These are phyloP conservation scores for Lagopus leucura DNA, from an alignment of 2,113 vertebrate genomes.

Conservation along the genomic window DNA sequence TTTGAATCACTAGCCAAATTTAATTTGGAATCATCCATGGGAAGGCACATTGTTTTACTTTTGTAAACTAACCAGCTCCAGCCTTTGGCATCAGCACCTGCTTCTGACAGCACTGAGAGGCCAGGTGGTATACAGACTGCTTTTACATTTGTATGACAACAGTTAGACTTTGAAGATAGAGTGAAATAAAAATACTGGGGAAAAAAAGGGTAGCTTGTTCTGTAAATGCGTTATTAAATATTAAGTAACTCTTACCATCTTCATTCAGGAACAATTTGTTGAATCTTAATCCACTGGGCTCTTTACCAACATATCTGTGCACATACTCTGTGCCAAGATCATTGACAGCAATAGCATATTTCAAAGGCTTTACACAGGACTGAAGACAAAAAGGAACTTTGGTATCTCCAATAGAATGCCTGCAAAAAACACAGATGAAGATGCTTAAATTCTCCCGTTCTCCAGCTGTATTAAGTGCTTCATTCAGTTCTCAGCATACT, in stretches of 20 bases:
- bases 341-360: constrained; percentile 95
- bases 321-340: constrained; percentile 97
- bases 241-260: constrained; percentile 85
- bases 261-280: constrained; percentile 98
- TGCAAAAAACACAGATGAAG: constrained; percentile 54
- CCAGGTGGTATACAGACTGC: background rate
- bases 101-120: background rate
- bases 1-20: background rate
- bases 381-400: constrained; percentile 98
- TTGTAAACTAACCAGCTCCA: background rate
- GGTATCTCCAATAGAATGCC: constrained; percentile 96
- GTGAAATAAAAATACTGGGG: background rate
- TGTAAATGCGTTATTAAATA: background rate
- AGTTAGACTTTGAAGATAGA: background rate
- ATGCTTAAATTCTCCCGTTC: background rate
- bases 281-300: constrained; percentile 96
- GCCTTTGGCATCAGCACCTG: background rate
- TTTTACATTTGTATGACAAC: background rate
- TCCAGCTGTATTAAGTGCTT: background rate
- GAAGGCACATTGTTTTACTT: background rate
- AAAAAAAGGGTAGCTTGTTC: background rate
- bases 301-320: constrained; percentile 97
- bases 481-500: background rate
- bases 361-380: constrained; percentile 97
- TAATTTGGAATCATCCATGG: background rate